Evolutionary conservation across 2,797 vertebrate species (phyloP), one percentile per base, ranked within the genome.

Genomic region (Danio kyathit): DNA sequence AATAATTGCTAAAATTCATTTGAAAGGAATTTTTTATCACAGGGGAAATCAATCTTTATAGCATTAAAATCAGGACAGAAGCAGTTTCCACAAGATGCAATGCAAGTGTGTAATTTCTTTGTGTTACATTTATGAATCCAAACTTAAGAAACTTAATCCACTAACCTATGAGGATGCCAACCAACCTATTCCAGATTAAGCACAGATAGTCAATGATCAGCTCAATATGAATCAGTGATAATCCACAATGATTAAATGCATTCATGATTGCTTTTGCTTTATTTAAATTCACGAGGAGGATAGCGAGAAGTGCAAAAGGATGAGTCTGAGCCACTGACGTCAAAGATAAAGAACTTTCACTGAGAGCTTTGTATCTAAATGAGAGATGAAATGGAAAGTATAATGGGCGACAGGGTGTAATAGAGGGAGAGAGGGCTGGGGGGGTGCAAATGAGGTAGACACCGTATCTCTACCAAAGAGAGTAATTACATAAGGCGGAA

Each of bases 161-260:
- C 29, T 29, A 29, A 29, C 29, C 29, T 29, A 29, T 29, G 12
- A 40, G 16, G 1, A 70, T 17, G 48, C 40, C 51, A 56, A 43
- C n/a, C 51, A 56, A 43, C 12, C 14, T 14, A 61, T 40, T 61
- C 59, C 38, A 71, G 12, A 13, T 38, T 11, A 71, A 56, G 38
- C 51, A 43, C 52, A 43, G 40, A 19, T 56, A 19, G 19, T 72
- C 38, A 56, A 56, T 9, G 10, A 56, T n/a, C n/a, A n/a, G n/a
- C n/a, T n/a, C n/a, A n/a, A n/a, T n/a, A n/a, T n/a, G n/a, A n/a
- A 61, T 77, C 82, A 76, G 74, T 19, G 2, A 59, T 67, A 81
- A 84, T 73, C 78, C 46, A 19, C 49, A n/a, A 51, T 73, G 78
- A 64, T 81, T 76, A 76, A 72, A 65, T 66, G 41, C 43, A 67